Evolutionary conservation across 2,797 vertebrate genomes (phyloP), one percentile per base, ranked within the genome.

Genomic region (Rhinatrema bivittatum): DNA sequence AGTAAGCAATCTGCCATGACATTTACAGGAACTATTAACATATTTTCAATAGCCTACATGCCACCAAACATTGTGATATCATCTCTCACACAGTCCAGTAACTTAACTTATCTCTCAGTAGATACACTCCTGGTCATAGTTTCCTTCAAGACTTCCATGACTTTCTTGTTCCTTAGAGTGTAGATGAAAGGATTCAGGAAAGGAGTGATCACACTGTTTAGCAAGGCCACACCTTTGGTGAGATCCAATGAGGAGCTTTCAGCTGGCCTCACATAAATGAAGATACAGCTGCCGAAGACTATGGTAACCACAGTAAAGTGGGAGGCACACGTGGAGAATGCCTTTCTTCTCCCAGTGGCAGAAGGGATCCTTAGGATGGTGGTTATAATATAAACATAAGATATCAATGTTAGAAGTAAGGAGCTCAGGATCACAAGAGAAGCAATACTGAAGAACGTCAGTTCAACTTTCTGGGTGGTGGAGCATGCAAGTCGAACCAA

Each of bases 401-500:
- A 44, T 16, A 41, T 40, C 19, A 50, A 29, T 20, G 42, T 45
- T 5, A 37, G 8, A 19, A 56, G 7, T 9, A 40, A 43, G 16
- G 52, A 36, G 2, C 25, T 39, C 14, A 48, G 27, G n/a, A 26
- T 44, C 10, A 49, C 31, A 18, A 49, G 16, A 10, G 39, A 16
- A 7, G 49, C 46, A 14, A 33, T 39, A 12, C 41, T 20, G 18
- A 39, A 36, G 16, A 50, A 29, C 15, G 42, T 10, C 6, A 27
- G 20, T 23, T 44, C 39, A 14, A 43, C 11, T 10, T 32, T 19
- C 5, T 33, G 39, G 29, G 36, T 29, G 30, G 56, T 25, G 15
- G 36, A 40, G 9, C 46, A 56, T 15, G 53, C 50, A 16, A 50
- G 29, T 16, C 44, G 27, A 37, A 56, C 24, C 15, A 56, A 43